These are phyloP conservation scores for Solenodon paradoxus DNA, from an alignment of 2,113 vertebrate genomes.

Conservation along the genomic window DNA sequence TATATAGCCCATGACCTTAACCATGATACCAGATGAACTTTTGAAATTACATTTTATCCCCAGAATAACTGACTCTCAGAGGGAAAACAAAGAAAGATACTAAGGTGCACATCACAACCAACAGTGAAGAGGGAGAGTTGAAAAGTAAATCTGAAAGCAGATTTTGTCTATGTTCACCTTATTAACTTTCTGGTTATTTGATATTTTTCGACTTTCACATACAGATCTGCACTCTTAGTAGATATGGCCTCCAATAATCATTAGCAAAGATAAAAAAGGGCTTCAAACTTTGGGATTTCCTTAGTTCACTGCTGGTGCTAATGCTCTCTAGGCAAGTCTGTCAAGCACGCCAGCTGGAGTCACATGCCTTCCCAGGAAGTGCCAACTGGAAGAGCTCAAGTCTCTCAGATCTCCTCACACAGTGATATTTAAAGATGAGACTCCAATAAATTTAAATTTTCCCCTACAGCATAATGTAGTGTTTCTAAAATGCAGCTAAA, in stretches of 20 bases:
- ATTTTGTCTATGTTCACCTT: background rate
- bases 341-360: background rate
- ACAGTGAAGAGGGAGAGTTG: background rate
- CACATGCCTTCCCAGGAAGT: background rate
- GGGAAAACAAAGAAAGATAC: conserved; percentile 32
- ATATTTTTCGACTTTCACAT: background rate
- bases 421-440: background rate
- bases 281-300: background rate
- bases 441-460: background rate
- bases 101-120: background rate
- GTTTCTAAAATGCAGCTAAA: background rate
- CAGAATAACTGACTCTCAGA: background rate
- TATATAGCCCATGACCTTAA: background rate
- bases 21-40: background rate
- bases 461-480: background rate
- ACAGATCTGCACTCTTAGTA: conserved; percentile 1
- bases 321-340: background rate
- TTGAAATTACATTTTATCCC: background rate
- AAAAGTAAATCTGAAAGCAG: background rate
- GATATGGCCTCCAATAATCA: background rate
- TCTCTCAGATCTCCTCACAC: background rate
- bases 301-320: background rate
- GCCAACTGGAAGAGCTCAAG: background rate
- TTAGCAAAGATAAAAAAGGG: background rate
- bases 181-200: background rate